Percentiles rank a stretch among this genome's conserved stretches.
These are phyloP conservation scores for Prenolepis imparis DNA, from an alignment of 2,888 invertebrate genomes.

Conservation along the genomic window DNA sequence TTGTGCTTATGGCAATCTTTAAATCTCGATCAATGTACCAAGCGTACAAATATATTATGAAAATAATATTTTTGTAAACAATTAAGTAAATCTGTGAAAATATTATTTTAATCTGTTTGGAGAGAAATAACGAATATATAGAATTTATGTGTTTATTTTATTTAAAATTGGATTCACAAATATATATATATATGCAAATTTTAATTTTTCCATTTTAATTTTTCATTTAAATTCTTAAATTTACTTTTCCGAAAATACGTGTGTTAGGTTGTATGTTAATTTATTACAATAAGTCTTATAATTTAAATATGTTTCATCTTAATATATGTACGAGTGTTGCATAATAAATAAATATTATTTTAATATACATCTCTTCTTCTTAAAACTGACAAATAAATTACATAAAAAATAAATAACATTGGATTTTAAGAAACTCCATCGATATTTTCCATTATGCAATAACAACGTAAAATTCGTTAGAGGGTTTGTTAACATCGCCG, in stretches of 20 bases:
- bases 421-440: background rate
- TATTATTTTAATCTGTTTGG: background rate
- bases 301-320: conserved; percentile 4
- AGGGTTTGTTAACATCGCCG: conserved; percentile 31
- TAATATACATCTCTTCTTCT: background rate
- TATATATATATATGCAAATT: conserved; percentile 9
- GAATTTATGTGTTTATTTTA: background rate
- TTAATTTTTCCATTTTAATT: conserved; percentile 13
- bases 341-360: background rate
- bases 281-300: background rate
- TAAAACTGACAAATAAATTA: background rate
- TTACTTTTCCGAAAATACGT: background rate
- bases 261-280: background rate
- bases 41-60: background rate
- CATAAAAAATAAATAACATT: background rate
- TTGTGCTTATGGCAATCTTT: background rate
- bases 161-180: background rate
- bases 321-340: background rate
- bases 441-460: background rate
- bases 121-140: background rate
- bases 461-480: conserved; percentile 17
- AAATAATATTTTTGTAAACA: conserved; percentile 28
- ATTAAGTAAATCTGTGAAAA: conserved; percentile 12
- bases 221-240: conserved; percentile 11
- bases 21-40: background rate